Evolutionary conservation across 2,113 vertebrate genomes (phyloP), one percentile per base, ranked within the genome.

Genomic region (Thunnus maccoyii): DNA sequence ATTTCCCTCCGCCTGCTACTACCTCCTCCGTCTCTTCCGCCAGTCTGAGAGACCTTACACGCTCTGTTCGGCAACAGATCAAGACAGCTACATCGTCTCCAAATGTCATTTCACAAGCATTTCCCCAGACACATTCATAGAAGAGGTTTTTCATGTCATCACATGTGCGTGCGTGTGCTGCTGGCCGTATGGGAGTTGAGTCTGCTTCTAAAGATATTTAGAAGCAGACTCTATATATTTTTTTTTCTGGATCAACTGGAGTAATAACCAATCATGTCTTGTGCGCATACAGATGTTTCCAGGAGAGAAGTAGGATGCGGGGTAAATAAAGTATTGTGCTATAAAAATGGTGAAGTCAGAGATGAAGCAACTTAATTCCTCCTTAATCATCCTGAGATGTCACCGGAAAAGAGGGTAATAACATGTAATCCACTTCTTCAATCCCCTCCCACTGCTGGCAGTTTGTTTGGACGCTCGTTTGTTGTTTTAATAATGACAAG

Each of bases 81-180:
- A 71, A 82, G 78, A 84, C 78, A 77, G 80, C 87, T 87, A 82
- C 88, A 88, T 90, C 82, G 65, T 72, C 91, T 74, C 80, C 82
- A 87, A 90, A 92, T 88, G 89, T 85, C 91, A 88, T 75, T 88
- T 84, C 86, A 68, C 86, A 51, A 70, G 69, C 74, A 56, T 60
- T 66, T 83, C 89, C 90, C 90, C 73, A 61, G 89, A 86, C 80
- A 41, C 65, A 30, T 71, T 72, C 51, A 57, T 2, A 13, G 71
- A 73, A 89, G 68, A 88, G 90, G 51, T 74, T 92, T 90, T 88
- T 74, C 80, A 72, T 90, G 91, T 90, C 73, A 79, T 79, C 86
- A 79, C 79, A 77, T 66, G 78, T 75, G 67, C 68, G 36, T 6
- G 17, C 67, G 74, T 66, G 76, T 7, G 66, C 66, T 5, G 73